Percentiles rank a stretch among this genome's conserved stretches.
These are phyloP conservation scores for Epistrophe grossulariae DNA, from an alignment of 2,888 invertebrate species.

Conservation along the genomic window DNA sequence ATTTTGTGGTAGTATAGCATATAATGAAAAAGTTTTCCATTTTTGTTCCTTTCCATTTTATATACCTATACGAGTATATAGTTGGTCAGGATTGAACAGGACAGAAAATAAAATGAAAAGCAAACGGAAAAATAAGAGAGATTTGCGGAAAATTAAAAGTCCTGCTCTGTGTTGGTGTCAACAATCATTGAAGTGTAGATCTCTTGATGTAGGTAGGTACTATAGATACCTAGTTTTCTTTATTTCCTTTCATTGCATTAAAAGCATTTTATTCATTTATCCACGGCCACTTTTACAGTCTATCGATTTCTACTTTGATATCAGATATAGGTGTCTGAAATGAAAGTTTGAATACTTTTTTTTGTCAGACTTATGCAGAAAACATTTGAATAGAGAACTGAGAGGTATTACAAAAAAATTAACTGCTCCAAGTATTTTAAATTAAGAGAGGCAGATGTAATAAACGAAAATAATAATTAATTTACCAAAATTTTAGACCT, in stretches of 20 bases:
- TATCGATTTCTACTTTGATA: not conserved
- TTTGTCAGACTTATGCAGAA: too few species aligned
- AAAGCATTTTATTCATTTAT: not conserved
- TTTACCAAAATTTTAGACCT: too few species aligned
- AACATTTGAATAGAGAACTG: too few species aligned
- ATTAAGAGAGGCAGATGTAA: too few species aligned
- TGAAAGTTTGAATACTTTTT: too few species aligned
- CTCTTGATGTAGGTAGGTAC: slow-evolving; percentile 4
- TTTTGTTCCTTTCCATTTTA: not conserved
- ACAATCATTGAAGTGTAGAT: slow-evolving; percentile 45
- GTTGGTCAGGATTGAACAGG: slow-evolving; percentile 11
- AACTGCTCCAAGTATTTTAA: too few species aligned
- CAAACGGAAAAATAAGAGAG: slow-evolving; percentile 49
- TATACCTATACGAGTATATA: not conserved
- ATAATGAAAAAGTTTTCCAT: slow-evolving; percentile 55
- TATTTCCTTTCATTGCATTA: slow-evolving; percentile 18
- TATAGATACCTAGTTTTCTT: not conserved
- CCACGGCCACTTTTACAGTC: too few species aligned
- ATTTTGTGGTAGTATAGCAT: slow-evolving; percentile 52
- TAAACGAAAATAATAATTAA: too few species aligned
- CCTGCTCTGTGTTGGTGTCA: slow-evolving; percentile 43
- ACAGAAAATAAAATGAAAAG: slow-evolving; percentile 1
- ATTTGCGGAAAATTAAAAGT: slow-evolving; percentile 72
- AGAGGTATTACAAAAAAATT: too few species aligned
- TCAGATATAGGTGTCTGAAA: too few species aligned